Evolutionary conservation across 2,113 vertebrate genomes (phyloP).

Genomic region (Platanista minor): DNA sequence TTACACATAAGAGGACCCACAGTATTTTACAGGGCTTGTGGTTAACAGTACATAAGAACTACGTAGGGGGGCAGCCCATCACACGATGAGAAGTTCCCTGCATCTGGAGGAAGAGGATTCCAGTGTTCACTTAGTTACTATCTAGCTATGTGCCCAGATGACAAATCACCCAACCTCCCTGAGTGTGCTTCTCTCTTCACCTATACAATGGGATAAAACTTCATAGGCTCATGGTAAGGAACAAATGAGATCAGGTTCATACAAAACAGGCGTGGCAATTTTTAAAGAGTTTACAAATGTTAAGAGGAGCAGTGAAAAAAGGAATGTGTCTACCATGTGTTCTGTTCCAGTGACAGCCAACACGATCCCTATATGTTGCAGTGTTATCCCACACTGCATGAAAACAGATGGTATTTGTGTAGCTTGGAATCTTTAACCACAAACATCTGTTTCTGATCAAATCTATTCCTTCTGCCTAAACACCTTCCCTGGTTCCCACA

Average conservation of each 20-base stretch:
- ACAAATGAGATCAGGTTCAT: background rate
- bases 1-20: background rate
- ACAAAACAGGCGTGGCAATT: background rate
- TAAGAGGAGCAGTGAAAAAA: background rate
- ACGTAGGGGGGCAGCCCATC: fast-evolving
- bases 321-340: background rate
- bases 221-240: background rate
- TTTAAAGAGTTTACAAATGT: background rate
- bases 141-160: background rate
- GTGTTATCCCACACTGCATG: background rate
- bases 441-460: background rate
- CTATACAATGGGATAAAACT: background rate
- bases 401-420: background rate
- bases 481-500: background rate
- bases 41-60: background rate
- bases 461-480: background rate
- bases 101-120: background rate
- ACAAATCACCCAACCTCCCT: background rate
- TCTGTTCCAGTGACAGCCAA: background rate
- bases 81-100: background rate
- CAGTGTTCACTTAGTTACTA: background rate
- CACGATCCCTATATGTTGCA: background rate
- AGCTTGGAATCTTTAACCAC: background rate
- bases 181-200: background rate
- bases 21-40: background rate